Evolutionary conservation across 2,113 vertebrate species (phyloP).

Genomic region (Calyptomena viridis): DNA sequence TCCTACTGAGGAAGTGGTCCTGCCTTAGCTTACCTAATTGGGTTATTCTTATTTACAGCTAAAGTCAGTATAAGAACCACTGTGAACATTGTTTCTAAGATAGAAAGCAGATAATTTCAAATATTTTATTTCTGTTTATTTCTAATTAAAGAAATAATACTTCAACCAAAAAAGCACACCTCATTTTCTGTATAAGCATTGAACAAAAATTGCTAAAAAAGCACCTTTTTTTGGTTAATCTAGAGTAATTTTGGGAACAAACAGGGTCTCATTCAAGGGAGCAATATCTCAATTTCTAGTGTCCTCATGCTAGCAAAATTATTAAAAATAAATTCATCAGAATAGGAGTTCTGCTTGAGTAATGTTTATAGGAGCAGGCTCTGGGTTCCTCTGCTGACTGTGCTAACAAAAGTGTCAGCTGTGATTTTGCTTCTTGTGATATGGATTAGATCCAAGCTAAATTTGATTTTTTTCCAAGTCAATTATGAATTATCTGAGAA

Average conservation of each 20-base stretch:
- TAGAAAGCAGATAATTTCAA: background rate
- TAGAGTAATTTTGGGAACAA: background rate
- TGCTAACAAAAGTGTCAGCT: conserved; percentile 48
- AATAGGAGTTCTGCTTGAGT: conserved; percentile 12
- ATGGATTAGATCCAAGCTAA: conserved; percentile 46
- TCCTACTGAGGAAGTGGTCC: background rate
- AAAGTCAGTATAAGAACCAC: background rate
- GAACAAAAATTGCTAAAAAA: background rate
- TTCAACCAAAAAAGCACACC: background rate
- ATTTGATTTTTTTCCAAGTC: conserved; percentile 57
- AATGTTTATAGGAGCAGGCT: conserved; percentile 10
- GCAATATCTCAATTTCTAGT: background rate
- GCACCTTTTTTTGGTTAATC: background rate
- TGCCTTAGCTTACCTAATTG: background rate
- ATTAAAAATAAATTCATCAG: background rate
- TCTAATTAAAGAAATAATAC: background rate
- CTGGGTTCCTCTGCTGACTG: conserved; percentile 30
- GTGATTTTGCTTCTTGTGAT: conserved; percentile 35
- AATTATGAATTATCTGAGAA: conserved; percentile 54
- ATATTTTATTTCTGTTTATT: background rate
- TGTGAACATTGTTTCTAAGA: background rate
- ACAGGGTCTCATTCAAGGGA: background rate
- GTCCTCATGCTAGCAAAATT: background rate
- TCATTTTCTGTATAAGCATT: background rate
- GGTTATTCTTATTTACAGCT: background rate